These are phyloP conservation scores for Neoscelio sp. DNA, from an alignment of 2,888 invertebrate genomes.

Conservation along the genomic window DNA sequence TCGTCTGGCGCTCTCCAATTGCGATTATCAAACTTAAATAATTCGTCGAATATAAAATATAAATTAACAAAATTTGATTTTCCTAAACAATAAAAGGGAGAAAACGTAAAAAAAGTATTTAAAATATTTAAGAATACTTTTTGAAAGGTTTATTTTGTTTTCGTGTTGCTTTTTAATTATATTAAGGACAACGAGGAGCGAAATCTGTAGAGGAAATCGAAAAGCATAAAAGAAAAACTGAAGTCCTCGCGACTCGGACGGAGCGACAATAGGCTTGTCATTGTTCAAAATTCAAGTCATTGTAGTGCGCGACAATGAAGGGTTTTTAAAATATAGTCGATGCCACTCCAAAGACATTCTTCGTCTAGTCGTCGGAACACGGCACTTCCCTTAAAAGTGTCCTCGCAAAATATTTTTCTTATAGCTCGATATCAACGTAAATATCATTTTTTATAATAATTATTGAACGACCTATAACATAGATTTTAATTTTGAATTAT, in stretches of 20 bases:
- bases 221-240: conserved; percentile 44
- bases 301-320: conserved; percentile 45
- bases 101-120: no score
- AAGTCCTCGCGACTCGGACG: conserved; percentile 36
- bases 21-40: no score
- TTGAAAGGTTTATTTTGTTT: no score
- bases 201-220: conserved; percentile 41
- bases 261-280: conserved; percentile 46
- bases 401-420: conserved; percentile 42
- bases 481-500: no score
- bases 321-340: conserved; percentile 53
- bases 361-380: conserved; percentile 2
- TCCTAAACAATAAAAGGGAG: no score
- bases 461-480: no score
- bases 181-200: not conserved
- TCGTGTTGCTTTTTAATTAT: not conserved
- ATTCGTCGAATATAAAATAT: no score
- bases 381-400: conserved; percentile 26
- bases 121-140: no score
- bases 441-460: conserved; percentile 14
- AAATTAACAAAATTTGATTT: no score
- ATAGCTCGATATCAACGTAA: conserved; percentile 15
- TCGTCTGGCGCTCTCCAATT: no score
- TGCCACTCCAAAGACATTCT: conserved; percentile 35
- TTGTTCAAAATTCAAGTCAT: conserved; percentile 54